These are phyloP conservation scores for Martes flavigula DNA, from an alignment of 2,797 vertebrate species.

Conservation along the genomic window DNA sequence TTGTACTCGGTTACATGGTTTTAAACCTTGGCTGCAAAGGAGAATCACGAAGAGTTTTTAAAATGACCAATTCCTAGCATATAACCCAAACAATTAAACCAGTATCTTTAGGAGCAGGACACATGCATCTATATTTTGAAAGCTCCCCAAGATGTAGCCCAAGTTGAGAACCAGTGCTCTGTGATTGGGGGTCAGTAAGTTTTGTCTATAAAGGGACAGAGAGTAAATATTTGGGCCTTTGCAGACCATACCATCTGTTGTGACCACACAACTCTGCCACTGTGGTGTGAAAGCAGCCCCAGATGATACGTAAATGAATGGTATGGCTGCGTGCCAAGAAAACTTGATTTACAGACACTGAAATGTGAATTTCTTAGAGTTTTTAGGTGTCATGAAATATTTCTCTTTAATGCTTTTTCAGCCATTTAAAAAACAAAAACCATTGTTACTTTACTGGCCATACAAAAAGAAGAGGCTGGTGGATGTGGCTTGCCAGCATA, in stretches of 20 bases:
- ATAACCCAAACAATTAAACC: not conserved
- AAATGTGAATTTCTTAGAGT: slow-evolving; percentile 30
- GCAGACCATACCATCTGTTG: not conserved
- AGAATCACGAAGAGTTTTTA: slow-evolving; percentile 1
- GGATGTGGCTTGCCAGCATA: not conserved
- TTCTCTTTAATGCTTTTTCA: not conserved
- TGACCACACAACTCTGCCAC: not conserved
- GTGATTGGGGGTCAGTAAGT: not conserved
- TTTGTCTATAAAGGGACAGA: not conserved
- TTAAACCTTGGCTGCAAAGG: not conserved
- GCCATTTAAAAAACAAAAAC: slow-evolving; percentile 44
- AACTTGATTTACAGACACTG: slow-evolving; percentile 27
- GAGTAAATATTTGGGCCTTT: not conserved
- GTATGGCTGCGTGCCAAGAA: not conserved
- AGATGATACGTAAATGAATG: not conserved
- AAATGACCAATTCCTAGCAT: not conserved
- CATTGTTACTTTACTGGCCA: not conserved
- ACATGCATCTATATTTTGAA: not conserved
- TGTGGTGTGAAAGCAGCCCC: not conserved
- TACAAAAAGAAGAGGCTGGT: not conserved
- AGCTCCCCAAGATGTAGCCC: not conserved
- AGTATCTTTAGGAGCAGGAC: not conserved
- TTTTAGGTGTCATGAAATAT: slow-evolving; percentile 13
- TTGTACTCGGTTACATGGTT: not conserved
- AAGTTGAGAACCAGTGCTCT: not conserved